Evolutionary conservation across 2,888 invertebrate genomes (phyloP), one percentile per base, ranked within the genome.

Genomic region (Sisyra nigra): DNA sequence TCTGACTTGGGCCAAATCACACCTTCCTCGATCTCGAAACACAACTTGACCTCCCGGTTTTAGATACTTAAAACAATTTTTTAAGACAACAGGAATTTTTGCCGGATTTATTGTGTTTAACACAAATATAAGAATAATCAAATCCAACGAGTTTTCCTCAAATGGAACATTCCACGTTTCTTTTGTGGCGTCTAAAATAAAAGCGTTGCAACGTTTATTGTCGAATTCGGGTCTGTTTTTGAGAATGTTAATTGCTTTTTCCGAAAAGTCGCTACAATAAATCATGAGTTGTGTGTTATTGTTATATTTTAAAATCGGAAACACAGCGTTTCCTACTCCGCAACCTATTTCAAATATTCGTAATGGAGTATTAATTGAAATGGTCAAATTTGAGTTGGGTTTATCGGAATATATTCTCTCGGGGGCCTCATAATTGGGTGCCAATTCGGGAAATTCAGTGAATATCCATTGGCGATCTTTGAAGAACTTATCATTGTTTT

Each of bases 401-500:
- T 42, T 19, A 6, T 38, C 33, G 2, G 41, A 47, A 15, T 57
- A 52, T 17, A 24, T 62, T 55, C 71, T 59, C 30, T 66, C 51
- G 18, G 69, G 67, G 31, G 65, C 63, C 33, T 64, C 62, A 41
- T 63, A 60, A 40, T 71, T 63, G 9, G 78, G 75, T 4, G 79
- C 79, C 24, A 97, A 62, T 64, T 97, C 97, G 1, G 94, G 89
- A 60, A 97, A 97, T 63, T 98, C 97, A 0, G 92, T 94, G 55
- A 94, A 89, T 1, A 98, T 66, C 97, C 97, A 97, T 57, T 96
- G 87, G 1, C 98, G 72, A 57, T 97, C 94, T 68, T 96, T 94
- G 59, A 96, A 93, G 65, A 98, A 98, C 51, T 88, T 80, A 58
- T 94, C 92, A 55, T 87, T 80, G 62, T 96, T 96, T 46, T 85